Evolutionary conservation across 2,888 invertebrate genomes (phyloP).

Genomic region (Suillia variegata): DNA sequence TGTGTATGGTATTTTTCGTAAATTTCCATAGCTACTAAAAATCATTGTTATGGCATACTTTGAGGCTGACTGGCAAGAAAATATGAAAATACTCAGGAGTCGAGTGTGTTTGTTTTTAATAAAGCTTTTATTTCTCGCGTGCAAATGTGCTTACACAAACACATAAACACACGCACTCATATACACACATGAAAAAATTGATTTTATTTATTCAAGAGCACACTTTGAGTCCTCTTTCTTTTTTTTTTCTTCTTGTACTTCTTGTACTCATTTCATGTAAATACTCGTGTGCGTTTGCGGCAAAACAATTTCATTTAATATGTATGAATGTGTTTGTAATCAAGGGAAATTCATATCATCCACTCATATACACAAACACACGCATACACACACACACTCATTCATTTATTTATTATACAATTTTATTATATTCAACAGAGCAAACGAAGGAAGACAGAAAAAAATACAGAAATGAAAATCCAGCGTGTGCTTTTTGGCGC

Average conservation of each 20-base stretch:
- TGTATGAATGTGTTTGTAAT: conserved; percentile 18
- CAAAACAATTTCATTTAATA: conserved; percentile 7
- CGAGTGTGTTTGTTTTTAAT: conserved; percentile 5
- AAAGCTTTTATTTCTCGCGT: conserved; percentile 4
- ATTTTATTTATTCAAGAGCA: conserved; percentile 26
- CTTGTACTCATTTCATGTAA: not conserved
- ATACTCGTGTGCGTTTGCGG: not conserved
- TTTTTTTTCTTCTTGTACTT: not conserved
- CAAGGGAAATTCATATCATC: conserved; percentile 21
- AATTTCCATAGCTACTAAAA: conserved; percentile 13
- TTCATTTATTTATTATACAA: conserved; percentile 20
- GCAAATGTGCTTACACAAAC: not conserved
- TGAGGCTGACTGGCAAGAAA: conserved; percentile 8
- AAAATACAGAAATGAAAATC: not conserved
- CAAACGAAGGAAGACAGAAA: not conserved
- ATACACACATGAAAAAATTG: conserved; percentile 12
- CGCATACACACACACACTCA: conserved; percentile 9
- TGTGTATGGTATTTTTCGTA: not conserved
- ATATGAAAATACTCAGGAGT: not conserved
- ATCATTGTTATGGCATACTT: conserved; percentile 20
- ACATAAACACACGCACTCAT: not conserved
- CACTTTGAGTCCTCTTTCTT: not conserved
- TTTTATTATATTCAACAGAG: conserved; percentile 2
- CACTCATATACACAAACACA: conserved; percentile 5
- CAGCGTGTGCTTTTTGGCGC: not conserved